A percentile compares a stretch with the other conserved stretches of the same genome.
phyloP scores from a whole-genome alignment of 2,888 invertebrate genomes.

The Parthenolecanium corni region DNA sequence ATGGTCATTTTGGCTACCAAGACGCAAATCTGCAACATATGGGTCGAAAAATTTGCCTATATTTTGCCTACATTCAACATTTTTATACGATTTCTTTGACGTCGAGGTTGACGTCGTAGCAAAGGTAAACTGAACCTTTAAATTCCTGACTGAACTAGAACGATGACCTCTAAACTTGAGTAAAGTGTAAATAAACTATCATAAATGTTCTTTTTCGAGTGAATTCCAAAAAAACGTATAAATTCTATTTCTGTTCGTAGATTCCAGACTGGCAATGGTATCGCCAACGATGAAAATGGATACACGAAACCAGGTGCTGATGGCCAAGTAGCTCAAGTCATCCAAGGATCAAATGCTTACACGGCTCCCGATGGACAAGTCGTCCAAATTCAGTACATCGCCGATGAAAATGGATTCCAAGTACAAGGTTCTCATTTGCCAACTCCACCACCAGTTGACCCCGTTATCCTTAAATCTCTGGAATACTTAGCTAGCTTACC shows the following conservation, averaged over 20 bases:
- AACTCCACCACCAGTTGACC: slow-evolving; percentile 63
- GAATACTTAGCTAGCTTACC: slow-evolving; percentile 30
- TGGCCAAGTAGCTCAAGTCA: slow-evolving; percentile 37
- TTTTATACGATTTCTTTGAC: too few relatives aligned
- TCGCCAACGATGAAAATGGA: slow-evolving; percentile 40
- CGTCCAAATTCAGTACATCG: slow-evolving; percentile 48
- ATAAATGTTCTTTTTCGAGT: too few relatives aligned
- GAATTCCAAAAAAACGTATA: too few relatives aligned
- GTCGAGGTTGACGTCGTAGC: too few relatives aligned
- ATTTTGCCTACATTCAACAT: too few relatives aligned
- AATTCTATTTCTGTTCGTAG: slow-evolving; percentile 34
- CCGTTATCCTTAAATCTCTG: slow-evolving; percentile 43
- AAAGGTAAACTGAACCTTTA: too few relatives aligned
- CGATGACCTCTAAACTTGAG: too few relatives aligned
- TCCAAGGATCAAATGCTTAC: slow-evolving; percentile 64
- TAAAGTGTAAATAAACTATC: too few relatives aligned
- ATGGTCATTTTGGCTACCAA: too few relatives aligned
- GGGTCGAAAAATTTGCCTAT: too few relatives aligned
- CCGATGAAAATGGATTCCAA: slow-evolving; percentile 65
- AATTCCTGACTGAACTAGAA: too few relatives aligned
- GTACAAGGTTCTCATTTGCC: slow-evolving; percentile 66
- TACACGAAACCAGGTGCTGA: slow-evolving; percentile 48
- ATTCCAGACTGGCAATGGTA: slow-evolving; percentile 43
- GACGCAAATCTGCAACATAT: too few relatives aligned
- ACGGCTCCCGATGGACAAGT: slow-evolving; percentile 54